phyloP scores from a whole-genome alignment of 2,797 vertebrate genomes.

The Crenuchus spilurus region DNA sequence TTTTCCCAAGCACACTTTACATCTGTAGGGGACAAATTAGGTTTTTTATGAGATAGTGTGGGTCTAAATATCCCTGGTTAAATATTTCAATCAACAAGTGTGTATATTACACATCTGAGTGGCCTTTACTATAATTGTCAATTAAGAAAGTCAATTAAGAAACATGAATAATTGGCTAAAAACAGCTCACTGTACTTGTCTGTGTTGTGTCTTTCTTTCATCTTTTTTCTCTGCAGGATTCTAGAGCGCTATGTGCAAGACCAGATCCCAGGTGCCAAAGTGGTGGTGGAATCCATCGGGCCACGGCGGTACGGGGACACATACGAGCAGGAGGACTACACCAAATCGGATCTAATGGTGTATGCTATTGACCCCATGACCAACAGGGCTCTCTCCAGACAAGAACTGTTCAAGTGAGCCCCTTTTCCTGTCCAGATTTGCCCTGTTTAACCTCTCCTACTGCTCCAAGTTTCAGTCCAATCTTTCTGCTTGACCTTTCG shows the following conservation, averaged over 20 bases:
- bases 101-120: too few relatives aligned
- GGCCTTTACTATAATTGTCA: too few relatives aligned
- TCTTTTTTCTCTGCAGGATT: constrained; percentile 77
- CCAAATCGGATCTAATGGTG: constrained; percentile 93
- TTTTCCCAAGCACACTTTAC: too few relatives aligned
- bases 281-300: constrained; percentile 93
- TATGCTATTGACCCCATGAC: constrained; percentile 96
- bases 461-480: not conserved
- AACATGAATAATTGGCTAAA: too few relatives aligned
- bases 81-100: too few relatives aligned
- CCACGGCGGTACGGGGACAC: constrained; percentile 87
- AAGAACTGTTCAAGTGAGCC: constrained; percentile 94
- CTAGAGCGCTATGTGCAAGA: constrained; percentile 93
- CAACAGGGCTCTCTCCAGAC: constrained; percentile 91
- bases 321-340: constrained; percentile 92
- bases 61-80: too few relatives aligned
- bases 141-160: too few relatives aligned
- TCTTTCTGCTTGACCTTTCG: not conserved
- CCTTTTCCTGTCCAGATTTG: not conserved
- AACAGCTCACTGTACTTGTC: too few relatives aligned
- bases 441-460: not conserved
- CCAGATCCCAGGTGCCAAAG: constrained; percentile 91
- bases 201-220: not conserved
- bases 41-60: too few relatives aligned
- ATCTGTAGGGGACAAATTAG: too few relatives aligned